Evolutionary conservation across 2,888 invertebrate species (phyloP).

Genomic region (Strigamia maritima): DNA sequence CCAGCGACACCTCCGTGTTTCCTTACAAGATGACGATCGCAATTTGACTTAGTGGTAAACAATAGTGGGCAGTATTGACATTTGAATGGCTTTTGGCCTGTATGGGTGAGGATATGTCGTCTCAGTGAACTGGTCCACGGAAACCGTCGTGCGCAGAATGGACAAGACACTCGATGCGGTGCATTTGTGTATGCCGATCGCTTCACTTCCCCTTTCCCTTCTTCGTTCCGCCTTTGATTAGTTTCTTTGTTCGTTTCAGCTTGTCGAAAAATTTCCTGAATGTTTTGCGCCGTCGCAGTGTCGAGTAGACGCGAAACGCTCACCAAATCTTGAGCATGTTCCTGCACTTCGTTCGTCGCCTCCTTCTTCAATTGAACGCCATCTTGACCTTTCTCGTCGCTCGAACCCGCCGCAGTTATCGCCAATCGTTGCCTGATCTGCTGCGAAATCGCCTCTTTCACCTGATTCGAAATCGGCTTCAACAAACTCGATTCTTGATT

Average conservation of each 20-base stretch:
- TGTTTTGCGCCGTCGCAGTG: constrained; percentile 66
- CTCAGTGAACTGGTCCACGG: constrained; percentile 94
- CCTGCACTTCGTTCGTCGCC: constrained; percentile 51
- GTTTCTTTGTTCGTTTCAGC: constrained; percentile 55
- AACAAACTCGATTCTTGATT: not conserved
- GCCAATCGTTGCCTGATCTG: constrained; percentile 41
- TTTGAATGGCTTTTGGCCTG: constrained; percentile 92
- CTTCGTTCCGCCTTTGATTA: constrained; percentile 45
- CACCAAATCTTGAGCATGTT: constrained; percentile 63
- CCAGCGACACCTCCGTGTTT: constrained; percentile 65
- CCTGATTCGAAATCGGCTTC: constrained; percentile 40
- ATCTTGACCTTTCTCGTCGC: not conserved
- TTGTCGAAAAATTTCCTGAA: constrained; percentile 62
- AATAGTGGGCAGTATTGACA: constrained; percentile 88
- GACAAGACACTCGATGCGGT: constrained; percentile 88
- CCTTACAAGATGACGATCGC: constrained; percentile 86
- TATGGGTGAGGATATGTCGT: constrained; percentile 92
- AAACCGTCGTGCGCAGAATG: constrained; percentile 88
- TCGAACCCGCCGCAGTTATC: not conserved
- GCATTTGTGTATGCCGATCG: constrained; percentile 93
- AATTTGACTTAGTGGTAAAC: constrained; percentile 95
- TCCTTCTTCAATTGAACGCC: constrained; percentile 36
- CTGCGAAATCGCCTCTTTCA: constrained; percentile 42
- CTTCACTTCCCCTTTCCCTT: constrained; percentile 56
- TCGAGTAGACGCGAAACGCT: constrained; percentile 72